phyloP scores from a whole-genome alignment of 2,113 vertebrate species.

The Phalacrocorax brasilianus region DNA sequence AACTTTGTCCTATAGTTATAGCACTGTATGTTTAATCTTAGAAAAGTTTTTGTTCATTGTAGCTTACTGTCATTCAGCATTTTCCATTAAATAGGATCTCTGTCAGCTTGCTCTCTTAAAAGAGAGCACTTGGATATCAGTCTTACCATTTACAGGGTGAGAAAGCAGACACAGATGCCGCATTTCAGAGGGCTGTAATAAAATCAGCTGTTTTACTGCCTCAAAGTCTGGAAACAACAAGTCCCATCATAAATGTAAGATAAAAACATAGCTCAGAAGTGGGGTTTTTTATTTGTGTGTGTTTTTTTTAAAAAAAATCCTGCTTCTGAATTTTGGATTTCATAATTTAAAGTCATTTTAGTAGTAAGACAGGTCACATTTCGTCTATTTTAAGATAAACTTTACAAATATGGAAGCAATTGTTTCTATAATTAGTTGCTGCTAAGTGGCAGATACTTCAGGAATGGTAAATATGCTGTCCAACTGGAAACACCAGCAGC shows the following conservation, averaged over 20 bases:
- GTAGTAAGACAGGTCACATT: background rate
- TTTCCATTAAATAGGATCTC: slow-evolving; percentile 45
- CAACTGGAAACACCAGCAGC: slow-evolving; percentile 40
- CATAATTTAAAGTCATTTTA: background rate
- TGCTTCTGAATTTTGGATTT: background rate
- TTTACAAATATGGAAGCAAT: slow-evolving; percentile 40
- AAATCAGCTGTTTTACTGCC: slow-evolving; percentile 21
- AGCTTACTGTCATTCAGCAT: slow-evolving; percentile 31
- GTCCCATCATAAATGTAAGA: background rate
- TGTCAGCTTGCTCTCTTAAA: background rate
- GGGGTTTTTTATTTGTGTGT: no score
- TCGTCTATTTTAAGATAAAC: slow-evolving; percentile 48
- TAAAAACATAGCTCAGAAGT: background rate
- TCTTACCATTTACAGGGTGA: slow-evolving; percentile 35
- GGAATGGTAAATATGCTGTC: slow-evolving; percentile 59
- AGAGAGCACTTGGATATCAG: background rate
- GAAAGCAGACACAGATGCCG: slow-evolving; percentile 43
- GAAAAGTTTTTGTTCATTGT: slow-evolving; percentile 67
- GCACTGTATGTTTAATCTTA: slow-evolving; percentile 62
- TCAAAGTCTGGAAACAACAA: slow-evolving; percentile 22
- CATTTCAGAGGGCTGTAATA: slow-evolving; percentile 17
- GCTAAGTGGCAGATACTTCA: slow-evolving; percentile 27
- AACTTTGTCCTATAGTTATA: slow-evolving; percentile 59
- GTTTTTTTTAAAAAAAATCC: background rate
- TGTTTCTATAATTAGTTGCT: slow-evolving; percentile 55